Conservation (phyloP, 2,113 vertebrate genomes). For the Nibea albiflora region DNA sequence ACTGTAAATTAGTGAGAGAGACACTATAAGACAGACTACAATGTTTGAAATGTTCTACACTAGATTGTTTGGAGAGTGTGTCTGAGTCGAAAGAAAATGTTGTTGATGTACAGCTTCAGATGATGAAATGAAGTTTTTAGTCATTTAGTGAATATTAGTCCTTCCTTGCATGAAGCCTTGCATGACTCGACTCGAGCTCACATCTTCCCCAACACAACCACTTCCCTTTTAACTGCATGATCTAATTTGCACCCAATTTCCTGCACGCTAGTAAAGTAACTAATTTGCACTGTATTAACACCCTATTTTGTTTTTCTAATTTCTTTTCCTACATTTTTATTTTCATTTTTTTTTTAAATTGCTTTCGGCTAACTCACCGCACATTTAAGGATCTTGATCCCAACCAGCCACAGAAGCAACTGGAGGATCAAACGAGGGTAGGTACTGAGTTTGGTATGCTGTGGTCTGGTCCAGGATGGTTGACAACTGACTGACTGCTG, state of each 20-base stretch:
- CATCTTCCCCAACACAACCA: slow-evolving; percentile 57
- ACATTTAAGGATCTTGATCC: slow-evolving; percentile 95
- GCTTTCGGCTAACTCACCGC: slow-evolving; percentile 83
- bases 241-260: slow-evolving; percentile 65
- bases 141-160: slow-evolving; percentile 3
- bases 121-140: neutral
- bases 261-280: slow-evolving; percentile 78
- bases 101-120: neutral
- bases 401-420: slow-evolving; percentile 94
- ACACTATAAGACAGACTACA: neutral
- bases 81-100: neutral
- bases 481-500: slow-evolving; percentile 31
- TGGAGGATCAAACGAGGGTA: slow-evolving; percentile 99
- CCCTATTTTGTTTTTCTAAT: slow-evolving; percentile 63
- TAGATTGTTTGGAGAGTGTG: neutral
- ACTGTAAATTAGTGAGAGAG: slow-evolving; percentile 34
- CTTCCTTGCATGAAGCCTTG: slow-evolving; percentile 59
- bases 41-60: neutral
- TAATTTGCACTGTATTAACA: slow-evolving; percentile 83
- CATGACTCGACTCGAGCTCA: slow-evolving; percentile 59
- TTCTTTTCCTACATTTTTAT: slow-evolving; percentile 31
- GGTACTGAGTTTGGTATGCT: slow-evolving; percentile 79
- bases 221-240: slow-evolving; percentile 78
- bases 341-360: slow-evolving; percentile 32
- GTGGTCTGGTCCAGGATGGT: slow-evolving; percentile 37